These are phyloP conservation scores for Nemopilema nomurai DNA, from an alignment of 30 jellyfish, hydroid and myxozoan species.

Conservation along the genomic window DNA sequence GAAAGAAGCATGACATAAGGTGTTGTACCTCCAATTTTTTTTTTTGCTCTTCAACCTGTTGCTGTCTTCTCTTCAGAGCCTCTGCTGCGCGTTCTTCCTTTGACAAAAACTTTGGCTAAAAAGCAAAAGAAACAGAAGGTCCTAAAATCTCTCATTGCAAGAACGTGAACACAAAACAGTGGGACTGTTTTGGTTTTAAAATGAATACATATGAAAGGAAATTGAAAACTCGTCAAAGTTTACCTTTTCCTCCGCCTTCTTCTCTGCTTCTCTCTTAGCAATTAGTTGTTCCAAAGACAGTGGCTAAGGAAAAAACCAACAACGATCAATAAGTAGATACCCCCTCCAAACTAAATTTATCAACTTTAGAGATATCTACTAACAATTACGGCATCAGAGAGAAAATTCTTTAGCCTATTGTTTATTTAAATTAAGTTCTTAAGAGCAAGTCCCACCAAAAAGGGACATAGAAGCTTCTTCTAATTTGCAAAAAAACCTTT, in stretches of 20 bases:
- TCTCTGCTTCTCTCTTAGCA: slow-evolving; percentile 87
- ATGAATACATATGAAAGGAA: neutral
- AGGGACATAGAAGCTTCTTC: too few relatives aligned
- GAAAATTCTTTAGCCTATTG: too few relatives aligned
- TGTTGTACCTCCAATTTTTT: slow-evolving; percentile 71
- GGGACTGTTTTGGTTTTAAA: too few relatives aligned
- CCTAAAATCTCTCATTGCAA: too few relatives aligned
- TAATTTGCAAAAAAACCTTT: too few relatives aligned
- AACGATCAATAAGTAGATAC: neutral
- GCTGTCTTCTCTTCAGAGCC: slow-evolving; percentile 85
- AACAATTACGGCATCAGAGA: too few relatives aligned
- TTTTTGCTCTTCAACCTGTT: slow-evolving; percentile 78
- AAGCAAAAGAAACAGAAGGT: neutral
- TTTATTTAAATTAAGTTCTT: too few relatives aligned
- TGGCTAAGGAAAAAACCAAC: slow-evolving; percentile 52
- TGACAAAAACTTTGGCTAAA: slow-evolving; percentile 90
- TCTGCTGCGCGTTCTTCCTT: slow-evolving; percentile 98
- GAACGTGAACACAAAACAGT: too few relatives aligned
- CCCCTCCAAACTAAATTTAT: too few relatives aligned
- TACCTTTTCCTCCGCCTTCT: slow-evolving; percentile 88
- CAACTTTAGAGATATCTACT: too few relatives aligned
- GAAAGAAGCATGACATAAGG: too few relatives aligned
- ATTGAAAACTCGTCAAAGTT: neutral
- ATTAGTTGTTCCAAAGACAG: slow-evolving; percentile 83
- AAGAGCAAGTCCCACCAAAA: too few relatives aligned